Evolutionary conservation across 2,797 vertebrate genomes (phyloP).

Genomic region (Apogon talboti): DNA sequence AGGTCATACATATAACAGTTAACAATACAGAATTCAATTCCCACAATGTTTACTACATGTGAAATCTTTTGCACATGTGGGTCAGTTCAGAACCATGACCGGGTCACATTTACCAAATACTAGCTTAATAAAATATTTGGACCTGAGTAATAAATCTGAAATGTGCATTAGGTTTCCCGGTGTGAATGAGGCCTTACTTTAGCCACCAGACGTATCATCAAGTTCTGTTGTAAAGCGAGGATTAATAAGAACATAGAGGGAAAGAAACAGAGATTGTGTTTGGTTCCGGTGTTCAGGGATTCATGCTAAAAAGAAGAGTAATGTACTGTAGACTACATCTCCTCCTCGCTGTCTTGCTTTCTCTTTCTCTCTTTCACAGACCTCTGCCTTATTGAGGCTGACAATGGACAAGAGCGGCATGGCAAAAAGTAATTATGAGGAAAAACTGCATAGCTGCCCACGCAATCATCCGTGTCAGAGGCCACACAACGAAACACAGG

Average conservation of each 20-base stretch:
- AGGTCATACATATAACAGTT: no score
- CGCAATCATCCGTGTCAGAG: conserved; percentile 80
- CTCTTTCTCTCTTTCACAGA: conserved; percentile 42
- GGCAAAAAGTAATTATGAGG: conserved; percentile 80
- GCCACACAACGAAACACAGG: conserved; percentile 69
- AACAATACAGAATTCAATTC: no score
- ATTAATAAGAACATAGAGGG: conserved; percentile 9
- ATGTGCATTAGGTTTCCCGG: no score
- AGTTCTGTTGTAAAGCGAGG: conserved; percentile 1
- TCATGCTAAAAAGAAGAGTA: conserved; percentile 2
- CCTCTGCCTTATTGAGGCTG: conserved; percentile 71
- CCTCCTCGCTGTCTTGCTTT: conserved; percentile 44
- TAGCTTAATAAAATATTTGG: no score
- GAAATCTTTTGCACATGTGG: no score
- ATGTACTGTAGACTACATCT: conserved; percentile 41
- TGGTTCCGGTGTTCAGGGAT: conserved; percentile 14
- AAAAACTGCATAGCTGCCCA: conserved; percentile 77
- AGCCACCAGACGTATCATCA: conserved; percentile 20
- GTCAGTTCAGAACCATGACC: no score
- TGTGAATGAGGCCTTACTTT: background rate
- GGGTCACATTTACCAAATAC: no score
- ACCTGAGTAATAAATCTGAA: no score
- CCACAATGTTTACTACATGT: no score
- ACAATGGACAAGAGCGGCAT: conserved; percentile 76
- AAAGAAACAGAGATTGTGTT: conserved; percentile 20